A percentile compares a stretch with the other conserved stretches of the same genome.
These are phyloP conservation scores for Leucoma salicis DNA, from an alignment of 2,888 invertebrate genomes.

Conservation along the genomic window DNA sequence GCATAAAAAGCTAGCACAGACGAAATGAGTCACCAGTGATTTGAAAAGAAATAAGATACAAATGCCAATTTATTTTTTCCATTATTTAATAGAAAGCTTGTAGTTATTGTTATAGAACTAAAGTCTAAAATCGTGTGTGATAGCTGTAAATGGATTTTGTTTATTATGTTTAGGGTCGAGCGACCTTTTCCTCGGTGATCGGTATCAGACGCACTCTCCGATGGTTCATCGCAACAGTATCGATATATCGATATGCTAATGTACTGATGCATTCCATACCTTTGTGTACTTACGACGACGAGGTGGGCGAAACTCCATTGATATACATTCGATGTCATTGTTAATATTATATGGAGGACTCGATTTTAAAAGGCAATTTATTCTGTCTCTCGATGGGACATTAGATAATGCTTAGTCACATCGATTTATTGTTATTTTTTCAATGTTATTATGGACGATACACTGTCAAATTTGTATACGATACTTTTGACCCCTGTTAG, in stretches of 20 bases:
- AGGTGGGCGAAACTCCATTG: slow-evolving; percentile 79
- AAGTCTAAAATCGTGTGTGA: slow-evolving; percentile 36
- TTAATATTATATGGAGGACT: slow-evolving; percentile 69
- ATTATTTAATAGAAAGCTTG: slow-evolving; percentile 7
- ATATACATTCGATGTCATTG: slow-evolving; percentile 73
- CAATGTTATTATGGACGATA: slow-evolving; percentile 31
- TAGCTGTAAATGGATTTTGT: slow-evolving; percentile 30
- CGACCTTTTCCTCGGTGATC: slow-evolving; percentile 68
- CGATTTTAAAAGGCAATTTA: slow-evolving; percentile 74
- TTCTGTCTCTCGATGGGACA: slow-evolving; percentile 62
- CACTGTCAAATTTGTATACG: slow-evolving; percentile 38
- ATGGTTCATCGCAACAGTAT: slow-evolving; percentile 68
- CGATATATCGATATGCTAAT: slow-evolving; percentile 73
- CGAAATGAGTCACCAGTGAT: slow-evolving; percentile 69
- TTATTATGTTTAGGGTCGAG: slow-evolving; percentile 53
- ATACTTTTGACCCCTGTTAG: slow-evolving; percentile 34
- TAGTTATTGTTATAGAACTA: slow-evolving; percentile 29
- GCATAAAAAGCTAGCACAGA: slow-evolving; percentile 56
- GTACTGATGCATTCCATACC: slow-evolving; percentile 62
- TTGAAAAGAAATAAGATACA: slow-evolving; percentile 63
- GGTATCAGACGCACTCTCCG: slow-evolving; percentile 66
- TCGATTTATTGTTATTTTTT: slow-evolving; percentile 40
- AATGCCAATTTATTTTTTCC: slow-evolving; percentile 33
- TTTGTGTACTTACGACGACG: slow-evolving; percentile 77
- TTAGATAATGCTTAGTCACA: slow-evolving; percentile 64